phyloP scores from a whole-genome alignment of 2,888 invertebrate genomes.

The Lasioglossum vierecki region DNA sequence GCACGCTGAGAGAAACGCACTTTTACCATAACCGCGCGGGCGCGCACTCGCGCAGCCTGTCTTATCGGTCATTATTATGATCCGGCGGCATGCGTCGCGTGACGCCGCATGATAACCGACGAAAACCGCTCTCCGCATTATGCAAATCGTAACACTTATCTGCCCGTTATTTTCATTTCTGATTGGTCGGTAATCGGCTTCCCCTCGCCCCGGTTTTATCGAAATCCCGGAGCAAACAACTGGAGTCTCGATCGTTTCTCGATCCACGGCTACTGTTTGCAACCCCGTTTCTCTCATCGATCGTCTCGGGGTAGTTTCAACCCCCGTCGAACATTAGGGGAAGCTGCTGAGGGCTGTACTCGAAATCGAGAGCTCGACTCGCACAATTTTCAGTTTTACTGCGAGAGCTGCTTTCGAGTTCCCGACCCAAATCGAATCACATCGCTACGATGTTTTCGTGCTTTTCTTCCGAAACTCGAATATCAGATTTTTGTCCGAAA shows the following conservation, averaged over 20 bases:
- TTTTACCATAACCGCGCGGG: constrained; percentile 8
- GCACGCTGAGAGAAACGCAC: constrained; percentile 31
- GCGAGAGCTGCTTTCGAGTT: background rate
- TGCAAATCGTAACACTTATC: constrained; percentile 47
- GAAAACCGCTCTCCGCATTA: constrained; percentile 33
- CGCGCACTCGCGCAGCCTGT: constrained; percentile 17
- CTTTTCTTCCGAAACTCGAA: background rate
- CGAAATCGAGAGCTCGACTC: background rate
- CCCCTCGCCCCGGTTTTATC: constrained; percentile 9
- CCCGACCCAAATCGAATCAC: background rate
- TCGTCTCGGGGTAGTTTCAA: background rate
- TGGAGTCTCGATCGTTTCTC: background rate
- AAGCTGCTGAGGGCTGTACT: background rate
- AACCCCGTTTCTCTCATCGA: background rate
- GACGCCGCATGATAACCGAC: constrained; percentile 28
- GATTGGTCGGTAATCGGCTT: constrained; percentile 16
- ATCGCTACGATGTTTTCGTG: background rate
- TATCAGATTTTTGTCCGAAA: background rate
- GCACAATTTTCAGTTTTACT: background rate
- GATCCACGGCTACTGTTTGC: background rate
- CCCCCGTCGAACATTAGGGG: background rate
- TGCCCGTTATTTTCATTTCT: constrained; percentile 31
- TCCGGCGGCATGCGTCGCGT: constrained; percentile 35
- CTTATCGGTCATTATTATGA: constrained; percentile 45
- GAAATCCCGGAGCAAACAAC: constrained; percentile 26